Conservation (phyloP, 2,113 vertebrate species). For the Leptocoma aspasia region DNA sequence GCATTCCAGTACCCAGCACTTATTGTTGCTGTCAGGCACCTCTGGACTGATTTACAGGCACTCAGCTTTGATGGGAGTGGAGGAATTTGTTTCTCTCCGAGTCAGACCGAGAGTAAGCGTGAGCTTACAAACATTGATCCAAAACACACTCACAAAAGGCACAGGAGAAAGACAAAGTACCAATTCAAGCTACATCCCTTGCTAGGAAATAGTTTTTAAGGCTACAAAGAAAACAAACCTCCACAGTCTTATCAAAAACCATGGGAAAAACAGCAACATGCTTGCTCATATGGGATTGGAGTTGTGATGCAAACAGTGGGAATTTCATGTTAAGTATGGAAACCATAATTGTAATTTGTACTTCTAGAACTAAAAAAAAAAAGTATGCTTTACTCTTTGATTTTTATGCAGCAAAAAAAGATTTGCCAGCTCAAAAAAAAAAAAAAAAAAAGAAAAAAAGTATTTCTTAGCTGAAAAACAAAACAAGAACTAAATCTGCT, state of each 20-base stretch:
- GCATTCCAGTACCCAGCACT: not conserved
- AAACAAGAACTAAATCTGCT: not conserved
- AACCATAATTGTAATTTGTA: not conserved
- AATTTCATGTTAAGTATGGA: not conserved
- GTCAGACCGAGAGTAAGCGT: not conserved
- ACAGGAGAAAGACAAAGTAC: not conserved
- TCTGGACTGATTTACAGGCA: not conserved
- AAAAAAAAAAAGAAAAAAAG: not conserved
- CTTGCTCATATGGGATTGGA: not conserved
- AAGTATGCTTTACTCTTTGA: not conserved
- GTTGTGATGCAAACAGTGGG: not conserved
- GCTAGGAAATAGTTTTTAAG: not conserved
- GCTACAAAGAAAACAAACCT: not conserved
- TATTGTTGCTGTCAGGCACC: not conserved
- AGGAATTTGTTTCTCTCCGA: not conserved
- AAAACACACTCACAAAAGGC: not conserved
- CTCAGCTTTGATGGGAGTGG: not conserved
- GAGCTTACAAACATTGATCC: conserved; percentile 17
- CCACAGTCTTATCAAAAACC: not conserved
- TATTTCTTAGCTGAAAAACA: not conserved
- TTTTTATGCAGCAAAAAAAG: not conserved
- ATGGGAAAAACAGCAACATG: not conserved
- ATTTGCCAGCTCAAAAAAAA: not conserved
- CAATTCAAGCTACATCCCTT: not conserved
- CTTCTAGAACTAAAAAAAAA: not conserved